Evolutionary conservation across 2,113 vertebrate genomes (phyloP), one percentile per base, ranked within the genome.

Genomic region (Elanoides forficatus): DNA sequence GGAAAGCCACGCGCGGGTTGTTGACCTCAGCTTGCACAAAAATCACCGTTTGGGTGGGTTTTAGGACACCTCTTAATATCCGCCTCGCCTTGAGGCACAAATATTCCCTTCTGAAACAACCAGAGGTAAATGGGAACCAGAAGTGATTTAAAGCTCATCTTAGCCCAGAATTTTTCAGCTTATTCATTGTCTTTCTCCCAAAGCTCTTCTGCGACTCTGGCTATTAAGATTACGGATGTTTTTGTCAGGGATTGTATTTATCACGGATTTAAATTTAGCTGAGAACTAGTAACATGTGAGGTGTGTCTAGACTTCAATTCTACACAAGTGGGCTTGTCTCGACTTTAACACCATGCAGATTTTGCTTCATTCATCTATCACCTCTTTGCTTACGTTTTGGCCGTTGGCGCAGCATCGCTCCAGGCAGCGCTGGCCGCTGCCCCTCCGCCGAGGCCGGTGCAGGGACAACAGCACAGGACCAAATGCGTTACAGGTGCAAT

Each of bases 191-290:
- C 94, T 93, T 94, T 94, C 90, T 96, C 47, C 68, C 74, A 81
- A 18, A 86, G 83, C 88, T 91, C 81, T 56, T 86, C 80, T n/a
- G 74, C 88, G 94, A 72, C 82, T 94, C 74, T 34, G 76, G 73
- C 84, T 94, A 71, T 93, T 92, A 96, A 94, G 92, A 91, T 95
- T 96, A 93, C 26, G 8, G 84, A 95, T 96, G 88, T 88, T 95
- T 96, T 96, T 96, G 95, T 95, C 95, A 81, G 70, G 86, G 88
- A 86, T 84, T 87, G 81, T 91, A 85, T 97, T 96, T 96, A 94
- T 95, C 95, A 87, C 0, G 2, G 95, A 94, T 96, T 96, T 97
- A 94, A 95, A 95, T 97, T 93, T 83, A 97, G 91, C 95, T 88
- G 76, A 87, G 88, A 87, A 88, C 88, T 90, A 94, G 93, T 93